A percentile compares a stretch with the other conserved stretches of the same genome.
phyloP scores from a whole-genome alignment of 2,113 vertebrate genomes.

The Ceyx melanurus region DNA sequence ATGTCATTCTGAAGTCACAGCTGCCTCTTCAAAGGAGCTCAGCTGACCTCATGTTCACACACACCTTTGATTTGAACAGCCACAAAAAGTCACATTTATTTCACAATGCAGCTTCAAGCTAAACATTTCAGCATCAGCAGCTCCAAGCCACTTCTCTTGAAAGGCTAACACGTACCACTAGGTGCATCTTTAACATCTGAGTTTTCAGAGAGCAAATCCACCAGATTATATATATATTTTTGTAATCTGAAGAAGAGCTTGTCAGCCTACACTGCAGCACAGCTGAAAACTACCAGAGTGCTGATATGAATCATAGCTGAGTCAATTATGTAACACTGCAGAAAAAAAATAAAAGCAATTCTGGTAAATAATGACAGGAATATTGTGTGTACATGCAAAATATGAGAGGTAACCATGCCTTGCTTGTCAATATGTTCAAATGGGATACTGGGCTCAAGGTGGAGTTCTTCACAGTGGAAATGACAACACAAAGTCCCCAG shows the following conservation, averaged over 20 bases:
- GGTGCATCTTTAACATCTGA: neutral
- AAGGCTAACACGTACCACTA: neutral
- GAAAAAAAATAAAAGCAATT: neutral
- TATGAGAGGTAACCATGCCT: neutral
- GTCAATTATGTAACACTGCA: conserved; percentile 23
- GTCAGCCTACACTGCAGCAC: conserved; percentile 5
- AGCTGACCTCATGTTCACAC: neutral
- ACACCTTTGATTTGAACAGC: neutral
- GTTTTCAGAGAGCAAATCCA: neutral
- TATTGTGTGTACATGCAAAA: neutral
- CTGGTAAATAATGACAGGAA: neutral
- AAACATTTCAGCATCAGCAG: neutral
- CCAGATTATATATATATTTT: neutral
- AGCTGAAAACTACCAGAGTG: conserved; percentile 9
- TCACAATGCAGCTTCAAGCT: neutral
- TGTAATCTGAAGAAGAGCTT: neutral
- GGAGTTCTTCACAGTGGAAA: neutral
- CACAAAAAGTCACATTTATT: neutral
- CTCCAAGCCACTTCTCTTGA: neutral
- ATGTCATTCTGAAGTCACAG: neutral
- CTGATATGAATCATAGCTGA: conserved; percentile 33
- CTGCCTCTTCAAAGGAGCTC: neutral
- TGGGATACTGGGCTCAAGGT: neutral
- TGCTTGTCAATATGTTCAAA: neutral
- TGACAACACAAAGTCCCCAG: neutral